Conservation (phyloP, 2,888 invertebrate genomes). For the Hypercompe scribonia region DNA sequence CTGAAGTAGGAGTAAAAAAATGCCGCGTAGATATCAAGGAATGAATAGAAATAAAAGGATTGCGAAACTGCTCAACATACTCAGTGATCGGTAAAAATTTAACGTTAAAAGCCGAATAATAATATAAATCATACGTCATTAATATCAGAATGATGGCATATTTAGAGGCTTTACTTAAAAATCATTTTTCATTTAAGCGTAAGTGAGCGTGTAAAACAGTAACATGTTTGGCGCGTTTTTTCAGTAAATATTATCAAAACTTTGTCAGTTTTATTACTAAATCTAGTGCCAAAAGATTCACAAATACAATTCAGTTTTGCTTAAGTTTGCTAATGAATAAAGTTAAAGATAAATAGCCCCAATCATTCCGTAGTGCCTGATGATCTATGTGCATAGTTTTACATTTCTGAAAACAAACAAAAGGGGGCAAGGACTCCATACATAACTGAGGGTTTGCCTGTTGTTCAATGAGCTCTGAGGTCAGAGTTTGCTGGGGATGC, state of each 20-base stretch:
- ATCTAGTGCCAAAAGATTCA: not conserved
- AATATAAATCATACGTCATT: too few species aligned
- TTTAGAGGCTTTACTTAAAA: too few species aligned
- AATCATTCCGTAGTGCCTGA: not conserved
- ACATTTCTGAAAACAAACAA: not conserved
- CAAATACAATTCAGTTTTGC: not conserved
- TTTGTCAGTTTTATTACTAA: not conserved
- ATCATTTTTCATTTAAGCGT: too few species aligned
- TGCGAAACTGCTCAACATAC: constrained; percentile 1
- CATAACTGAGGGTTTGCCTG: too few species aligned
- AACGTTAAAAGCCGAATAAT: not conserved
- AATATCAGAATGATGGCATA: too few species aligned
- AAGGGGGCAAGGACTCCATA: not conserved
- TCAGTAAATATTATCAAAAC: not conserved
- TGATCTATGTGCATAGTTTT: not conserved
- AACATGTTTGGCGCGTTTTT: too few species aligned
- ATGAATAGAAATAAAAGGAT: not conserved
- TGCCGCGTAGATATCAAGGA: not conserved
- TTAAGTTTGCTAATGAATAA: not conserved
- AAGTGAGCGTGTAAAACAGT: too few species aligned
- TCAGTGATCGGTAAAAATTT: not conserved
- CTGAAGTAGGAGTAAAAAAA: not conserved
- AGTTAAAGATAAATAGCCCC: not conserved
- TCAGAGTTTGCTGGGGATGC: not conserved
- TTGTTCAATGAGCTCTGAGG: not conserved